Conservation (phyloP, 2,797 vertebrate species). For the Muraenolepis orangiensis region DNA sequence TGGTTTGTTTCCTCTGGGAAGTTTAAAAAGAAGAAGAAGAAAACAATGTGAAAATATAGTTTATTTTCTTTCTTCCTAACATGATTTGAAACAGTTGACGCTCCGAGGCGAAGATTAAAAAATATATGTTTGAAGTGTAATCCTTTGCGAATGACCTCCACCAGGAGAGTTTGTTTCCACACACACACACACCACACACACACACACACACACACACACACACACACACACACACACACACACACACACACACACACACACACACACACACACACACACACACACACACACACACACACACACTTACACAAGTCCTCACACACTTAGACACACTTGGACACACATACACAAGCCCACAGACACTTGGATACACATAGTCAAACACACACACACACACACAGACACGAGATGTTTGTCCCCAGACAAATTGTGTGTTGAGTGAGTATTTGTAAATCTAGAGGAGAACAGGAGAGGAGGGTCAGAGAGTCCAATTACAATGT, state of each 20-base stretch:
- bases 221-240: background rate
- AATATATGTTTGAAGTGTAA: conserved; percentile 44
- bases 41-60: conserved; percentile 69
- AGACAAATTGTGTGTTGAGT: no score
- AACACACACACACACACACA: conserved; percentile 16
- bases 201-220: background rate
- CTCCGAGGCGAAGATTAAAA: conserved; percentile 60
- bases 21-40: conserved; percentile 62
- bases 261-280: background rate
- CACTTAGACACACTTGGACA: background rate
- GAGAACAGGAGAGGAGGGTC: no score
- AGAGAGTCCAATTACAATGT: no score
- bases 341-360: background rate
- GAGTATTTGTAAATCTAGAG: no score
- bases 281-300: conserved; percentile 1
- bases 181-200: background rate
- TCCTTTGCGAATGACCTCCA: conserved; percentile 45
- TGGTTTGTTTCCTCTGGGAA: conserved; percentile 61
- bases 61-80: conserved; percentile 61
- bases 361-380: conserved; percentile 30
- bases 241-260: background rate
- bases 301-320: conserved; percentile 19
- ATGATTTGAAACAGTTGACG: conserved; percentile 58
- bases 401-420: background rate
- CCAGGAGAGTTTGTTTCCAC: conserved; percentile 1